phyloP scores from a whole-genome alignment of 2,797 vertebrate genomes.

The Perodicticus potto region DNA sequence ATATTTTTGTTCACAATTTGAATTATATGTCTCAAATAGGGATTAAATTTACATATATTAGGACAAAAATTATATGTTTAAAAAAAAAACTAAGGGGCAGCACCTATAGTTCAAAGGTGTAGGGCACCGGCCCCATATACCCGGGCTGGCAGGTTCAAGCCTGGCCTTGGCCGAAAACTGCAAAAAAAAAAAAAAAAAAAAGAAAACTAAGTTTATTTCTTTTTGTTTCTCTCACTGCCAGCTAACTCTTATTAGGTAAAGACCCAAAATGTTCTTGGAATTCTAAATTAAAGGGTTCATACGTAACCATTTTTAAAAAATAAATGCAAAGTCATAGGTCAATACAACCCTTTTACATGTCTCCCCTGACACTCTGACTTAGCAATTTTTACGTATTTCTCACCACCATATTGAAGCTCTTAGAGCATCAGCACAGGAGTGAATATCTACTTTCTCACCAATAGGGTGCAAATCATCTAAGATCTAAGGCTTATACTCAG shows the following conservation, averaged over 20 bases:
- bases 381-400: not conserved
- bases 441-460: not conserved
- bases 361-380: constrained; percentile 39
- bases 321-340: constrained; percentile 16
- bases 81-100: constrained; percentile 60
- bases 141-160: too few relatives aligned
- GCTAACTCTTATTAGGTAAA: constrained; percentile 76
- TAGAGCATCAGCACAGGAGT: not conserved
- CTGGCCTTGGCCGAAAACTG: too few relatives aligned
- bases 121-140: too few relatives aligned
- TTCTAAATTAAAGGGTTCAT: constrained; percentile 77
- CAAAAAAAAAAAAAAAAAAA: too few relatives aligned
- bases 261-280: constrained; percentile 63
- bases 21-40: constrained; percentile 70
- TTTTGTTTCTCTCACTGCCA: constrained; percentile 71
- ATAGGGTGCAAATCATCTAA: not conserved
- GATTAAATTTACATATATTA: constrained; percentile 78
- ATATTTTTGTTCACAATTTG: constrained; percentile 78
- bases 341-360: constrained; percentile 39
- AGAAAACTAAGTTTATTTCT: constrained; percentile 73
- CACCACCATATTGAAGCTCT: not conserved
- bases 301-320: constrained; percentile 54
- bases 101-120: too few relatives aligned
- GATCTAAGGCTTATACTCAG: not conserved
- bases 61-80: constrained; percentile 77